Conservation (phyloP, 2,888 invertebrate genomes). For the Rhagium mordax region DNA sequence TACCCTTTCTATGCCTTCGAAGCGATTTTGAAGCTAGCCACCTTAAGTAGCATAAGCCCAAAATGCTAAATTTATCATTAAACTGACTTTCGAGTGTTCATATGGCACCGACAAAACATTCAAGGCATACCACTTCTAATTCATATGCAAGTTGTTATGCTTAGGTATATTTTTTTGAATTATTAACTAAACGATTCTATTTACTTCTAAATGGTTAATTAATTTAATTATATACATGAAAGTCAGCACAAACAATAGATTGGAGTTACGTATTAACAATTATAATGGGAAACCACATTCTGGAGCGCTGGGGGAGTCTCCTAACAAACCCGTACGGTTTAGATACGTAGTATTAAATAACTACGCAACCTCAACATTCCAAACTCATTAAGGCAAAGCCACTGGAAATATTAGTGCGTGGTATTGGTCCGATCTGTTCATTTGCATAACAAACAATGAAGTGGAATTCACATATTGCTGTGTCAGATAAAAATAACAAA, state of each 20-base stretch:
- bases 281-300: conserved; percentile 25
- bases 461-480: conserved; percentile 56
- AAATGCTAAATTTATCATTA: not conserved
- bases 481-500: conserved; percentile 58
- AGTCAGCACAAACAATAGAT: conserved; percentile 10
- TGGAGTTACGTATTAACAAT: conserved; percentile 25
- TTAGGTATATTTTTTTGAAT: not conserved
- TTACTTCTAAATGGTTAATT: conserved; percentile 17
- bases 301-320: conserved; percentile 24
- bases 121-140: not conserved
- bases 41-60: not conserved
- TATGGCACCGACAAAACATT: not conserved
- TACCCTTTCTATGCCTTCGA: no score
- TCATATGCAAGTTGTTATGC: not conserved
- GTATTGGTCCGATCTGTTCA: conserved; percentile 41
- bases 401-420: conserved; percentile 31
- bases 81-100: no score
- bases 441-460: conserved; percentile 61
- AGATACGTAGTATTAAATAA: conserved; percentile 16
- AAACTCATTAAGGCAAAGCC: conserved; percentile 36
- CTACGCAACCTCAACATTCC: conserved; percentile 36
- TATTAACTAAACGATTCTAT: not conserved
- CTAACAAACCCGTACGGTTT: conserved; percentile 1
- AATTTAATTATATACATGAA: conserved; percentile 21
- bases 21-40: no score